Conservation (phyloP, 2,888 invertebrate species). For the Papilio elwesi region DNA sequence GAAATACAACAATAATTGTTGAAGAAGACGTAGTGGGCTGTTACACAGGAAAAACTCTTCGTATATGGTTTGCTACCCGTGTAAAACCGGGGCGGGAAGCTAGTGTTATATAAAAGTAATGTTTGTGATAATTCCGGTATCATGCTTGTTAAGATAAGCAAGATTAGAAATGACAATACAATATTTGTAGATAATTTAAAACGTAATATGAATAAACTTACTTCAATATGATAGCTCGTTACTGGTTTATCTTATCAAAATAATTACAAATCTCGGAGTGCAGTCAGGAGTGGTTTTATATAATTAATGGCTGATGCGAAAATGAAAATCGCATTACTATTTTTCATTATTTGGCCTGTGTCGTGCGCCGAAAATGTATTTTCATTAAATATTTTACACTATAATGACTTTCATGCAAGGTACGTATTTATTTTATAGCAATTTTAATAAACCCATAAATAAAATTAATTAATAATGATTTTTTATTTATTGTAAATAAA, state of each 20-base stretch:
- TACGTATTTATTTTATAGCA: slow-evolving; percentile 45
- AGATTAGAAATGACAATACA: slow-evolving; percentile 3
- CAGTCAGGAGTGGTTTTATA: slow-evolving; percentile 13
- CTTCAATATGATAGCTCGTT: neutral
- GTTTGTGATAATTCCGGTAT: neutral
- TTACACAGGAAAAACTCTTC: too few species aligned
- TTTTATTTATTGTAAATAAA: neutral
- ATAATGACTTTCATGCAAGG: slow-evolving; percentile 78
- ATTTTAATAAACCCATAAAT: neutral
- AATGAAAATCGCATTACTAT: slow-evolving; percentile 47
- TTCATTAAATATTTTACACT: slow-evolving; percentile 71
- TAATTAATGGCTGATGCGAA: neutral
- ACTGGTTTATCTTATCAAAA: slow-evolving; percentile 14
- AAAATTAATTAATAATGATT: neutral
- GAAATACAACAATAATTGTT: too few species aligned
- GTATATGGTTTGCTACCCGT: too few species aligned
- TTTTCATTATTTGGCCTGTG: neutral
- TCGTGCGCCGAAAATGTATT: slow-evolving; percentile 53
- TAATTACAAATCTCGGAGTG: slow-evolving; percentile 15
- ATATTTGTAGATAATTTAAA: slow-evolving; percentile 13
- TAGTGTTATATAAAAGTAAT: neutral
- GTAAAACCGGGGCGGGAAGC: too few species aligned
- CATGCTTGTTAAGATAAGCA: neutral
- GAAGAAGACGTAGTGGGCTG: too few species aligned
- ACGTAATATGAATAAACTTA: neutral